phyloP scores from a whole-genome alignment of 37 sponge, comb jelly and placozoan genomes.

The Oscarella lobularis region DNA sequence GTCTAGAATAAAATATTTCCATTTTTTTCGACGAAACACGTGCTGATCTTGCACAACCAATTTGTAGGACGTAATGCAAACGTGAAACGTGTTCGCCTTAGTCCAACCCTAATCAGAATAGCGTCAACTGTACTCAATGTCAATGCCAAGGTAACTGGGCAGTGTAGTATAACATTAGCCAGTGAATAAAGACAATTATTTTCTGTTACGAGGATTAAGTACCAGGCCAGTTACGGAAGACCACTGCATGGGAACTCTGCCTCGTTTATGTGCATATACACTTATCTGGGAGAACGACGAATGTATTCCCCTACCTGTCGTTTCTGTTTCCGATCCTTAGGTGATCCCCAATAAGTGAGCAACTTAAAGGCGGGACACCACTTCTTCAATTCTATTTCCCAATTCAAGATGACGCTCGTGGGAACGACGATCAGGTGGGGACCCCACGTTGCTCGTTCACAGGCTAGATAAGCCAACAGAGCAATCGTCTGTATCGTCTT shows the following conservation, averaged over 20 bases:
- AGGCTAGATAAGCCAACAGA: conserved; percentile 85
- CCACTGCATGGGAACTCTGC: too few relatives aligned
- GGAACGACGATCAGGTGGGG: conserved; percentile 98
- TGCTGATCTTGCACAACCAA: conserved; percentile 86
- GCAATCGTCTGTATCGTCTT: conserved; percentile 94
- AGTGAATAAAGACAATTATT: too few relatives aligned
- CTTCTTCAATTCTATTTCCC: conserved; percentile 98
- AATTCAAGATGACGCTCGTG: conserved; percentile 94
- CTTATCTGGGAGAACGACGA: neutral
- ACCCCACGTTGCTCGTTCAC: conserved; percentile 85
- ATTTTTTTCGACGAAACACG: conserved; percentile 82
- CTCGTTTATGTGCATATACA: too few relatives aligned
- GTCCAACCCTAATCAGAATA: conserved; percentile 73
- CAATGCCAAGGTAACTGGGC: too few relatives aligned
- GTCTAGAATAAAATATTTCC: conserved; percentile 93
- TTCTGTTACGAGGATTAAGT: neutral
- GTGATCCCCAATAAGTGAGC: conserved; percentile 88
- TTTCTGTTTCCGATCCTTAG: conserved; percentile 87
- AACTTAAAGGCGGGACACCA: conserved; percentile 99
- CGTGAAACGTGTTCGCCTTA: conserved; percentile 90
- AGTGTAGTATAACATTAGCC: too few relatives aligned
- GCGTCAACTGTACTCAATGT: too few relatives aligned
- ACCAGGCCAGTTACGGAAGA: too few relatives aligned
- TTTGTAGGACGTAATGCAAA: conserved; percentile 99
- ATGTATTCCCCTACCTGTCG: conserved; percentile 42